Base-by-base conservation (phyloP, 2,797 vertebrate species). In the Naso thynnoides region DNA sequence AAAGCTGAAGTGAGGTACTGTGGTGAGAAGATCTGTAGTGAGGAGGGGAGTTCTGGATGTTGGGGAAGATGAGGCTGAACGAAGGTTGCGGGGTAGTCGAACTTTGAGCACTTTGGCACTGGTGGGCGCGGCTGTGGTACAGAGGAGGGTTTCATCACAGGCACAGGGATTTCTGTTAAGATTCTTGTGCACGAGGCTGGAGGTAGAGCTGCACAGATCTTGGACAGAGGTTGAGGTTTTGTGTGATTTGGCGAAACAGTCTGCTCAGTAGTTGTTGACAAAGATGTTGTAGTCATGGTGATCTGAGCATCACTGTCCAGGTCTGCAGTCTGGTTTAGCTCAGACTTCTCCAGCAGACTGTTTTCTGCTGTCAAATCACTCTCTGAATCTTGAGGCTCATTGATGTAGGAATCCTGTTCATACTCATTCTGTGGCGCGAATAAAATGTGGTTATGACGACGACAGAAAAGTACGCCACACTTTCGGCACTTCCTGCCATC, bases 381-480 rank as follows among this genome's bases (percentile, higher is more conserved):
- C 8, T 33, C 33, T 9, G 10, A 33, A 9, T 33, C 33, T 33
- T 33, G 33, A 33, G 33, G 18, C 45, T 77, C 56, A 2, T 0
- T 0, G 18, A 7, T 0, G 1, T 38, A 21, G 14, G 48, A 27
- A 8, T 67, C 54, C 1, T 82, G 38, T 36, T 81, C 70, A 2
- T 44, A 57, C 15, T 58, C 29, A 0, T 50, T 0, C 9, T 50
- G 50, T 0, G 79, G 79, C 56, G 15, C 16, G 33, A 50, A 83
- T 1, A 78, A 11, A 14, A 75, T 0, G n/a, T 76, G 76, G 26
- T 75, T 87, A 73, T 94, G 93, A 4, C 79, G 86, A 59, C 71
- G 87, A 60, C 94, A 94, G 88, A 93, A 94, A 27, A 94, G 77
- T 0, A 73, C 60, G 0, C 92, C 90, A 5, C 94, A 94, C n/a